Base-by-base conservation (phyloP, 2,113 vertebrate species). In the Sapayoa aenigma region DNA sequence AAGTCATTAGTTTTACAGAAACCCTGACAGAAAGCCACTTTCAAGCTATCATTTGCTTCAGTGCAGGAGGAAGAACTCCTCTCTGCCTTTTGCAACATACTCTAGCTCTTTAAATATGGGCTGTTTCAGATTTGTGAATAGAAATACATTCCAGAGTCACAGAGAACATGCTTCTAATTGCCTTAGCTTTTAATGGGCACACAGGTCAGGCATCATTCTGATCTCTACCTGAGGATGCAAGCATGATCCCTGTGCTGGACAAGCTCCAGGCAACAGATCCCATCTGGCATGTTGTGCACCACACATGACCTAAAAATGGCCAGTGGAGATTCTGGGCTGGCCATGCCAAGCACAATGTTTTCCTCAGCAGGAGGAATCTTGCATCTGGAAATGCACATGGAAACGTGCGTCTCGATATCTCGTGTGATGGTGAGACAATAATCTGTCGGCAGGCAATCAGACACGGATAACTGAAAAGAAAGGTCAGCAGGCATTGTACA, bases 1-100 rank as follows among this genome's bases (percentile, higher is more conserved):
- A 80, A 88, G 14, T 41, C 44, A 91, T 84, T 47, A 56, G 33
- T 72, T 84, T 63, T 75, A 86, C n/a, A 95, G 76, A 83, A 86
- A 86, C 13, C 12, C 33, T 74, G 55, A 31, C 72, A 94, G 52
- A 31, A 49, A 94, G 60, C 19, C 56, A 46, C 46, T 77, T 75
- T 33, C 4, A 7, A 92, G 67, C 42, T 62, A 53, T 11, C 60
- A 47, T 15, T 78, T 85, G 41, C 33, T 49, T 86, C 72, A 71
- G 22, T 11, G 24, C 17, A 65, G 15, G 4, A 10, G 13, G 24
- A 89, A 41, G 23, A 74, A 94, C 30, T 25, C 18, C 42, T 35
- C 20, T 60, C 50, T 78, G 46, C 18, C 18, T 90, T 86, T 62
- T 84, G 25, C 85, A 90, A 56, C 11, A 17, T 12, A 58, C 4